These are phyloP conservation scores for Panthera leo DNA, from an alignment of 2,113 vertebrate species.

Conservation along the genomic window DNA sequence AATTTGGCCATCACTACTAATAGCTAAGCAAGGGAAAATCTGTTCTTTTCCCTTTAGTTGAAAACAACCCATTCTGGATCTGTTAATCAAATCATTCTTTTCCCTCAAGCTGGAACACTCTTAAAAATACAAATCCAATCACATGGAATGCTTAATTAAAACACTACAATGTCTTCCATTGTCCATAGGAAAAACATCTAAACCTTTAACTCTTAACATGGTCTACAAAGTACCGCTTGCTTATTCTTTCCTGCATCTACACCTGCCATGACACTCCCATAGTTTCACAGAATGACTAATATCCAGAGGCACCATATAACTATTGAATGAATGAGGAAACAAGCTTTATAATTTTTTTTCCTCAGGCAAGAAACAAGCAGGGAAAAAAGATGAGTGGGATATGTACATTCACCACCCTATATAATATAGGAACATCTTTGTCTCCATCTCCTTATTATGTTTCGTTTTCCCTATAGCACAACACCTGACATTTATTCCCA, in stretches of 20 bases:
- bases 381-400: not conserved
- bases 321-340: not conserved
- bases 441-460: not conserved
- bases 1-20: not conserved
- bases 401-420: rapidly evolving
- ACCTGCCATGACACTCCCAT: not conserved
- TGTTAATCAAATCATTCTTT: not conserved
- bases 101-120: not conserved
- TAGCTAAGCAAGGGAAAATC: not conserved
- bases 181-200: not conserved
- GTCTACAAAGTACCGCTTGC: not conserved
- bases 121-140: constrained; percentile 44
- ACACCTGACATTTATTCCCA: not conserved
- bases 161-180: not conserved
- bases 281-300: not conserved
- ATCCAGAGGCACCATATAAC: not conserved
- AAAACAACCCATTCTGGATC: not conserved
- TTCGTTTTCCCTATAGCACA: not conserved
- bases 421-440: not conserved
- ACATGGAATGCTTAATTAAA: constrained; percentile 46
- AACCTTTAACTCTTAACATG: not conserved
- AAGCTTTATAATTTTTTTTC: not conserved
- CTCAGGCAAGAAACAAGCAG: not conserved
- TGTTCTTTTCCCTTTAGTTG: not conserved
- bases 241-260: not conserved